Percentiles rank a stretch among this genome's conserved stretches.
phyloP scores from a whole-genome alignment of 2,797 vertebrate species.

The Peromyscus nudipes region DNA sequence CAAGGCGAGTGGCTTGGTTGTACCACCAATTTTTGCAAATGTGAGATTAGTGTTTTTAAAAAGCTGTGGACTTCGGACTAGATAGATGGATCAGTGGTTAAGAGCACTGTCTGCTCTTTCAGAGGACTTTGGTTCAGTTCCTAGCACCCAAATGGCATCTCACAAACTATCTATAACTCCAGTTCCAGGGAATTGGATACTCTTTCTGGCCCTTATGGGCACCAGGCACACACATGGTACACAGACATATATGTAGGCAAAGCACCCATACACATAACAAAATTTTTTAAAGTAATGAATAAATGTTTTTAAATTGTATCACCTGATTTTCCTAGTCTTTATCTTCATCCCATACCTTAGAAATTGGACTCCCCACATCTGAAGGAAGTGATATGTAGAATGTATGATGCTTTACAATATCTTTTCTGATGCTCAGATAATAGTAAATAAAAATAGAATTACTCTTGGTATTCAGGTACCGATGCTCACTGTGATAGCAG shows the following conservation, averaged over 20 bases:
- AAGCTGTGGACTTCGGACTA: background rate
- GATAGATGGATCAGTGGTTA: background rate
- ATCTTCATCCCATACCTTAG: slow-evolving; percentile 38
- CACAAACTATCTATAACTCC: background rate
- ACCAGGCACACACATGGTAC: background rate
- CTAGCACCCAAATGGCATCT: background rate
- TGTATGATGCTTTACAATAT: slow-evolving; percentile 1
- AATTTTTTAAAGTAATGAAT: background rate
- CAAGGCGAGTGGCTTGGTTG: slow-evolving; percentile 44
- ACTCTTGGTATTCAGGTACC: slow-evolving; percentile 27
- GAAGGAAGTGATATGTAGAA: slow-evolving; percentile 27
- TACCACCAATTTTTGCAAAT: slow-evolving; percentile 20
- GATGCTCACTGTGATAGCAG: background rate
- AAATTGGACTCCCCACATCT: slow-evolving; percentile 16
- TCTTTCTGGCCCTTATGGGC: background rate
- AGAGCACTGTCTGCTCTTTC: background rate
- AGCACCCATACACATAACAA: background rate
- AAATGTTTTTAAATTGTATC: background rate
- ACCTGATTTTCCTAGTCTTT: slow-evolving; percentile 41
- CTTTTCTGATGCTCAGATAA: slow-evolving; percentile 53
- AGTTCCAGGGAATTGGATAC: background rate
- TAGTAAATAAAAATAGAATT: slow-evolving; percentile 52
- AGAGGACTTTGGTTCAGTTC: background rate
- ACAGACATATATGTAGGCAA: background rate
- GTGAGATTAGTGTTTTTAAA: slow-evolving; percentile 36